phyloP scores from a whole-genome alignment of 2,113 vertebrate genomes.

The Craseonycteris thonglongyai region DNA sequence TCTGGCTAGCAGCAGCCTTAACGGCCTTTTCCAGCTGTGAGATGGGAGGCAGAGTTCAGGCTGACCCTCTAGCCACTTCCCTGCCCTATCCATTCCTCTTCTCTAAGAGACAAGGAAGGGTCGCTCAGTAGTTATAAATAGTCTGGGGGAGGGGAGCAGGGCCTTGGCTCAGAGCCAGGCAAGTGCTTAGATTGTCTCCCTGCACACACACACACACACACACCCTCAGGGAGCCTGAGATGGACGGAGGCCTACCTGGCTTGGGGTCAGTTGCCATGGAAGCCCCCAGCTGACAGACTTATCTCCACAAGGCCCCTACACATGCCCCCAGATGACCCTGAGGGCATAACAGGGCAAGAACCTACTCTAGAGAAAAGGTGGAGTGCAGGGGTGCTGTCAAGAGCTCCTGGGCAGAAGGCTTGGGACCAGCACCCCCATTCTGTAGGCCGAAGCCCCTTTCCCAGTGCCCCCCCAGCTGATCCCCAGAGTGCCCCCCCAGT shows the following conservation, averaged over 20 bases:
- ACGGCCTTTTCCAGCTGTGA: background rate
- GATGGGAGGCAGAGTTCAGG: background rate
- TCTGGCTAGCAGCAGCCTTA: background rate
- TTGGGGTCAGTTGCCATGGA: conserved; percentile 43
- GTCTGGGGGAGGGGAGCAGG: background rate
- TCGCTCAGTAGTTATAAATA: conserved; percentile 64
- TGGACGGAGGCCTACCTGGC: conserved; percentile 32
- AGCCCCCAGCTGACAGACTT: conserved; percentile 8
- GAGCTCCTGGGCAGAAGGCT: background rate
- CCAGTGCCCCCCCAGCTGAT: background rate
- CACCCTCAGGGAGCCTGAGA: conserved; percentile 6
- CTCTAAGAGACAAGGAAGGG: conserved; percentile 16
- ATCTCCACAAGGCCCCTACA: background rate
- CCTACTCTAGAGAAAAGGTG: background rate
- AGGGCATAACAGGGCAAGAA: background rate
- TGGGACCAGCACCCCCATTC: background rate
- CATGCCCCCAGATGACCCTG: background rate
- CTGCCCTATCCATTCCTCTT: conserved; percentile 19
- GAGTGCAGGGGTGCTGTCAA: background rate
- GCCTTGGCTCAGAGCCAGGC: conserved; percentile 56
- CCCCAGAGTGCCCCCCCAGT: background rate
- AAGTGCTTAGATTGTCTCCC: conserved; percentile 11
- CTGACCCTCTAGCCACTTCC: background rate
- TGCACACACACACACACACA: background rate
- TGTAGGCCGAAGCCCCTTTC: background rate